Evolutionary conservation across 2,113 vertebrate genomes (phyloP).

Genomic region (Ictidomys tridecemlineatus): DNA sequence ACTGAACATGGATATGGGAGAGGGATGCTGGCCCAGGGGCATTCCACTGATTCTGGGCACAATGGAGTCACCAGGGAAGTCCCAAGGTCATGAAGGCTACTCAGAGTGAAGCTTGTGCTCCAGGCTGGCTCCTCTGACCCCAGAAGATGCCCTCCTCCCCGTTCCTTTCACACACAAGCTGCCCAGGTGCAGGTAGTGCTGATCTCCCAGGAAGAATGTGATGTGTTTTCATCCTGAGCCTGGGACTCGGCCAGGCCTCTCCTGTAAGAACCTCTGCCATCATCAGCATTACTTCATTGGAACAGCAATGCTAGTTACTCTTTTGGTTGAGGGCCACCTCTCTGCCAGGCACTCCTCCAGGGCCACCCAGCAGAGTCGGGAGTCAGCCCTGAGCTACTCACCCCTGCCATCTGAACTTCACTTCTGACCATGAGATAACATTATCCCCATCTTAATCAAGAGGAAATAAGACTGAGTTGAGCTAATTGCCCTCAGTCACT

Average conservation of each 20-base stretch:
- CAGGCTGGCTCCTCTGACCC: not conserved
- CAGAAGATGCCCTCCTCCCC: not conserved
- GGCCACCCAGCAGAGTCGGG: not conserved
- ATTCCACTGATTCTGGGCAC: too few species aligned
- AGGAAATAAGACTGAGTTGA: not conserved
- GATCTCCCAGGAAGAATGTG: not conserved
- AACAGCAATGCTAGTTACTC: not conserved
- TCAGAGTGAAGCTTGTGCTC: not conserved
- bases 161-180: not conserved
- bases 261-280: too few species aligned
- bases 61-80: not conserved
- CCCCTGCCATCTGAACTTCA: not conserved
- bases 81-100: too few species aligned
- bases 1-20: not conserved
- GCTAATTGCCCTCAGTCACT: not conserved
- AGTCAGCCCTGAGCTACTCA: not conserved
- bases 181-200: not conserved
- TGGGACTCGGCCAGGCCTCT: not conserved
- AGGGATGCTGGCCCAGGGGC: too few species aligned
- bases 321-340: not conserved
- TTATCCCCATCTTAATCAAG: not conserved
- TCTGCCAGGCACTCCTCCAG: not conserved
- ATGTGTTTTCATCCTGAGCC: not conserved
- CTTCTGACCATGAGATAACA: not conserved
- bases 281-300: not conserved